Base-by-base conservation (phyloP, 2,888 invertebrate species). In the Chironomus riparius region DNA sequence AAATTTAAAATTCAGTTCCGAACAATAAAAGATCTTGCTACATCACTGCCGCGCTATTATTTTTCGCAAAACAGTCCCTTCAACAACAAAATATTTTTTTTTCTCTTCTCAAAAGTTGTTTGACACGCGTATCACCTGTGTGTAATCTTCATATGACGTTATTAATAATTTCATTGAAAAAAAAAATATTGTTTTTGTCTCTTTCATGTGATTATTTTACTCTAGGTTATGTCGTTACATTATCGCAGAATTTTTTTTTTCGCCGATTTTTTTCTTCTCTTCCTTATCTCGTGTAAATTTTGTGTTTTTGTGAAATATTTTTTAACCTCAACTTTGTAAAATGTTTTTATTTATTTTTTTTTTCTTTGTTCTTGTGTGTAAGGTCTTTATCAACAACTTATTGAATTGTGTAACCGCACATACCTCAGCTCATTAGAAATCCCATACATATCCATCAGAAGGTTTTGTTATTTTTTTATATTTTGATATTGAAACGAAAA, bases 151-250 rank as follows among this genome's bases (percentile, higher is more conserved):
- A 18, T 56, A 56, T 56, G 56, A 56, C 56, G 56, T 3, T 56
- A 56, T 56, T 56, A 7, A 56, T 56, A 18, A 18, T 56, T 18
- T 18, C 56, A 56, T 56, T 56, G n/a, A 56, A 56, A 4, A 5
- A 15, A 56, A 50, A 12, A 7, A 50, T 15, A 18, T 56, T 56
- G 56, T 56, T 56, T 56, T 15, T 56, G 15, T 56, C n/a, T 56
- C n/a, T 18, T 15, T 56, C 18, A 2, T 18, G 56, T 56, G 15
- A 38, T 38, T 38, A 38, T 38, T 56, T 15, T 56, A 56, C 56
- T 56, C 18, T 56, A 47, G 72, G 72, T 72, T 72, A 72, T 62
- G 72, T 72, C 22, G 72, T 56, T 56, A 56, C 56, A 56, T 56
- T 56, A 56, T 56, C 56, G 56, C 56, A 7, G 15, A 56, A 56